Conservation (phyloP, 2,888 invertebrate genomes). For the Tupiocoris notatus region DNA sequence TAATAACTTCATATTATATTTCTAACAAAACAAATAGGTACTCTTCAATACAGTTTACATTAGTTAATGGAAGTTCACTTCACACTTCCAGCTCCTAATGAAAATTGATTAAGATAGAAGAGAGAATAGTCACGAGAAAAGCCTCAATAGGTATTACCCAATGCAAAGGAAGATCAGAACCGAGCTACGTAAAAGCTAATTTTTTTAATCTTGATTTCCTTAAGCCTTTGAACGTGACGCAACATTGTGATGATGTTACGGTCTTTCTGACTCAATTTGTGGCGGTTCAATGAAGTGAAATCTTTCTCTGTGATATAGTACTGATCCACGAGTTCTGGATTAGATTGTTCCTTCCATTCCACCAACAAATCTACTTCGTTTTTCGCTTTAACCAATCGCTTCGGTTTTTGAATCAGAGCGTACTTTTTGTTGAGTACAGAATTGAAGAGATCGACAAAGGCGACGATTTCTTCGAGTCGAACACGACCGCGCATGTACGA, state of each 20-base stretch:
- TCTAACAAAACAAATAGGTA: no score
- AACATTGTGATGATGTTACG: conserved; percentile 18
- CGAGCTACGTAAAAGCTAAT: neutral
- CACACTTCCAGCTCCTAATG: no score
- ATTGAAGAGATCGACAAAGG: conserved; percentile 15
- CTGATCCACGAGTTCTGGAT: neutral
- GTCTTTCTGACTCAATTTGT: conserved; percentile 20
- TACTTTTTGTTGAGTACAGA: conserved; percentile 22
- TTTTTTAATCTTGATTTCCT: conserved; percentile 8
- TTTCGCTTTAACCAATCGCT: neutral
- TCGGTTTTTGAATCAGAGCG: conserved; percentile 12
- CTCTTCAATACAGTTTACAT: no score
- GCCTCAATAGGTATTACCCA: no score
- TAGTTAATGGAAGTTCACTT: no score
- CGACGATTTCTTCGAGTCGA: neutral
- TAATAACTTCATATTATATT: no score
- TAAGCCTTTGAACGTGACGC: conserved; percentile 13
- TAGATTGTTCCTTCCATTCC: conserved; percentile 14
- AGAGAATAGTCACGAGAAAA: no score
- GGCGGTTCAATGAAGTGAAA: neutral
- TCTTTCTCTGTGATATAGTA: conserved; percentile 10
- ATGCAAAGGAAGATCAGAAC: conserved; percentile 69
- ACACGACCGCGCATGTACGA: conserved; percentile 19
- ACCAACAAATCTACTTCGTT: conserved; percentile 9
- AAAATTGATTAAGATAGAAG: no score